Percentiles rank a stretch among this genome's conserved stretches.
phyloP scores from a whole-genome alignment of 1,140 invertebrate species.

The Wiebesia pumilae region DNA sequence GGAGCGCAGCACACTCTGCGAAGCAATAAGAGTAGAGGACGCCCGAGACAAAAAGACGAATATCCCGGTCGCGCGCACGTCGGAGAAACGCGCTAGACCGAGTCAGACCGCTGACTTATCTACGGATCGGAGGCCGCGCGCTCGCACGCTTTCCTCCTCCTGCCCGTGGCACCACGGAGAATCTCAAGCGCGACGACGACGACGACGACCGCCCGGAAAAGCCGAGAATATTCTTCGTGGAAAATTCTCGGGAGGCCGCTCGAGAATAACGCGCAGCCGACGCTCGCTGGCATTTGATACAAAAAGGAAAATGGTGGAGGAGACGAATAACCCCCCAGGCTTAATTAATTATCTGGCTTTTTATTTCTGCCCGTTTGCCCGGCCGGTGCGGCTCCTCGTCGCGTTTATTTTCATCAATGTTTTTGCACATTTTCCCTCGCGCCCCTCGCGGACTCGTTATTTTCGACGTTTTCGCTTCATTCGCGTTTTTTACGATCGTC shows the following conservation, averaged over 20 bases:
- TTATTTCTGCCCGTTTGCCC: background rate
- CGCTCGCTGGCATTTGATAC: constrained; percentile 40
- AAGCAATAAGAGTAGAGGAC: constrained; percentile 58
- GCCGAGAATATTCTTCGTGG: constrained; percentile 55
- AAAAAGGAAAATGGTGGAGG: constrained; percentile 27
- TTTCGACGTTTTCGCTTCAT: constrained; percentile 19
- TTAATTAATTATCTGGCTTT: constrained; percentile 51
- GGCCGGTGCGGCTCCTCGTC: background rate
- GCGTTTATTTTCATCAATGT: constrained; percentile 51
- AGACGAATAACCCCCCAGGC: constrained; percentile 49
- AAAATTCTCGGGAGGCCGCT: constrained; percentile 48
- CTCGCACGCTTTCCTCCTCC: constrained; percentile 13
- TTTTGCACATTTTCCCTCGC: constrained; percentile 3
- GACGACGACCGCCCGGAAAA: constrained; percentile 47
- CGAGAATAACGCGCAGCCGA: constrained; percentile 43
- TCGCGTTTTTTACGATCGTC: constrained; percentile 26
- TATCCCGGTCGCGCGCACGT: constrained; percentile 51
- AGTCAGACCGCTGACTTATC: constrained; percentile 74
- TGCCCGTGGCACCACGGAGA: background rate
- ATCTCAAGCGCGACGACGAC: constrained; percentile 28
- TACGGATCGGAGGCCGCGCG: constrained; percentile 60
- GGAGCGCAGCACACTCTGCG: constrained; percentile 65
- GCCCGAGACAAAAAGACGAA: constrained; percentile 63
- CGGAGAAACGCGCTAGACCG: constrained; percentile 71
- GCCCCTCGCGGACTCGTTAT: constrained; percentile 11